A percentile compares a stretch with the other conserved stretches of the same genome.
Conservation (phyloP, 2,797 vertebrate genomes). For the Sebastes variabilis region DNA sequence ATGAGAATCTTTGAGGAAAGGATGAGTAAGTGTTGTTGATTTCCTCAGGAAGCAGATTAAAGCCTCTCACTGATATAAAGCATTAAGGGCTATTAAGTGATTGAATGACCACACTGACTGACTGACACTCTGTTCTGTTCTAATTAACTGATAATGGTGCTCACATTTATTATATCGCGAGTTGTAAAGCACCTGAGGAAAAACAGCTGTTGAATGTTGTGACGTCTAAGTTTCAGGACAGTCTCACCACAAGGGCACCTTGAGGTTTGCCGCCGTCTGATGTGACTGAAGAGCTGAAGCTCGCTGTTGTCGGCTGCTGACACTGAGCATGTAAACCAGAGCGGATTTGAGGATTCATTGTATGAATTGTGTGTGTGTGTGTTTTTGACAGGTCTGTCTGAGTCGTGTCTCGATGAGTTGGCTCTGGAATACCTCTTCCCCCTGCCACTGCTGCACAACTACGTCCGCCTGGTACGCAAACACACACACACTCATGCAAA, state of each 20-base stretch:
- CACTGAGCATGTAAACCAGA: constrained; percentile 9
- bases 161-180: neutral
- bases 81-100: neutral
- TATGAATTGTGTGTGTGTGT: constrained; percentile 20
- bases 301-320: neutral
- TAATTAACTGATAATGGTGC: neutral
- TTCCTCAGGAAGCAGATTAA: constrained; percentile 3
- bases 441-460: constrained; percentile 92
- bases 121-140: neutral
- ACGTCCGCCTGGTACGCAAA: constrained; percentile 89
- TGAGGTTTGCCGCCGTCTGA: neutral
- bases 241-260: constrained; percentile 14
- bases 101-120: neutral
- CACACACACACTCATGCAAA: constrained; percentile 19
- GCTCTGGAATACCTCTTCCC: constrained; percentile 91
- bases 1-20: neutral
- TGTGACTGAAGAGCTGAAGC: neutral
- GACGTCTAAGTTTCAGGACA: neutral
- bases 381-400: constrained; percentile 85
- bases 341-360: constrained; percentile 32
- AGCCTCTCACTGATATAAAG: neutral
- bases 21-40: neutral
- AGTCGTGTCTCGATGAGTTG: constrained; percentile 90
- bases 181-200: neutral
- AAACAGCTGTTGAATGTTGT: neutral